Evolutionary conservation across 1,140 invertebrate genomes (phyloP), one percentile per base, ranked within the genome.

Genomic region (Melitaea cinxia): DNA sequence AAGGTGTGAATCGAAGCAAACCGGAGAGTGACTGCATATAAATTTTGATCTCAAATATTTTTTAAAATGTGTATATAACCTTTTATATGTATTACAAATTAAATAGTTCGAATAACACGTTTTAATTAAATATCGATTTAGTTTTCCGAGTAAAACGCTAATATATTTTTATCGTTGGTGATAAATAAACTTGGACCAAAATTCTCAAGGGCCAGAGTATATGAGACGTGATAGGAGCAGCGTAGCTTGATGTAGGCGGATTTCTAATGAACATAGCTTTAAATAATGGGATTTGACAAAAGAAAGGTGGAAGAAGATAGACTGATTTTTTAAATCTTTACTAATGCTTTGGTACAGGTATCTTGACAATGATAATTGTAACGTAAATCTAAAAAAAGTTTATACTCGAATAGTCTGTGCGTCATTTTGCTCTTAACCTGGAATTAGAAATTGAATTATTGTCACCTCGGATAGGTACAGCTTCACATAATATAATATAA

Each of bases 311-410:
- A 83, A 75, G 69, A 80, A 73, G 81, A 84, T 81, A 85, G 85
- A 89, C 87, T 89, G 87, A 89, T 83, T 82, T 86, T 87, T 81
- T 79, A 77, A 85, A 82, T 72, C 70, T 83, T 83, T 83, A 86
- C 83, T 82, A 77, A 78, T 88, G 84, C 80, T 83, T 82, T 81
- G 82, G 80, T 88, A 87, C 85, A 88, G 87, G 80, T 89, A 80
- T 78, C 76, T 78, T 80, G 83, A 85, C 83, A 83, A 77, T 77
- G 73, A 72, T 75, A 74, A 58, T 75, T 67, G 58, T 68, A 56
- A 68, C 60, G 26, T 59, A 28, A 65, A 19, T 60, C 54, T 53
- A 58, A 42, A 54, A 26, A 59, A 52, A 55, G 23, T 53, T 39
- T 65, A 58, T 52, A 57, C 45, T 58, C 54, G 24, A 58, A 39